A percentile compares a stretch with the other conserved stretches of the same genome.
These are phyloP conservation scores for Muschampia plurimacula DNA, from an alignment of 2,888 invertebrate genomes.

Conservation along the genomic window DNA sequence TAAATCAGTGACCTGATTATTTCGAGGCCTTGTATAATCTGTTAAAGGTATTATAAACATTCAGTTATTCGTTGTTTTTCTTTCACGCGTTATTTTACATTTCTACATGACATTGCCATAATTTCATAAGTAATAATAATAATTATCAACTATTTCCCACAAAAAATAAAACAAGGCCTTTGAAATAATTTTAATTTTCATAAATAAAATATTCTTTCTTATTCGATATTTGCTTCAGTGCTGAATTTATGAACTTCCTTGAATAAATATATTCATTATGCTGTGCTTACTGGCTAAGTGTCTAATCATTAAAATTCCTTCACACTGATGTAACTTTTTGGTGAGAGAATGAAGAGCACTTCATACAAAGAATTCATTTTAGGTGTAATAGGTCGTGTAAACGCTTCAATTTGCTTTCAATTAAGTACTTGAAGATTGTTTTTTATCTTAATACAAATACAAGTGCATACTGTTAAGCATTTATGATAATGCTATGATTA, in stretches of 20 bases:
- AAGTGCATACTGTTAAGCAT: too few species aligned
- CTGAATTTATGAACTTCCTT: too few species aligned
- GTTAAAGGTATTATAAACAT: slow-evolving; percentile 6
- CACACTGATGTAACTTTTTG: slow-evolving; percentile 32
- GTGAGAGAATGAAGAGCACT: slow-evolving; percentile 8
- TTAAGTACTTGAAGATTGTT: too few species aligned
- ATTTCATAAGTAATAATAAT: too few species aligned
- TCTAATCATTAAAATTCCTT: slow-evolving; percentile 35
- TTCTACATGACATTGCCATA: too few species aligned
- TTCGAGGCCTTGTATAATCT: slow-evolving; percentile 4
- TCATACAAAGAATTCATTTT: slow-evolving; percentile 12
- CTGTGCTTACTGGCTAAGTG: slow-evolving; percentile 7
- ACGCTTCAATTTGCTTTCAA: background rate
- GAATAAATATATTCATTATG: too few species aligned
- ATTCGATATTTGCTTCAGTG: background rate
- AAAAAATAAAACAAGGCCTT: too few species aligned
- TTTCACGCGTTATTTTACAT: background rate
- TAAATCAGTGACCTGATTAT: slow-evolving; percentile 31
- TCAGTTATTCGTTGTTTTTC: background rate
- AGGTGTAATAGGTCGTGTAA: slow-evolving; percentile 4
- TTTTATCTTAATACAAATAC: too few species aligned
- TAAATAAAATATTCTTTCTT: background rate
- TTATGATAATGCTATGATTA: too few species aligned
- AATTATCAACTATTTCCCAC: too few species aligned
- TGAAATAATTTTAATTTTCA: background rate